Evolutionary conservation across 2,797 vertebrate species (phyloP).

Genomic region (Danionella dracula): DNA sequence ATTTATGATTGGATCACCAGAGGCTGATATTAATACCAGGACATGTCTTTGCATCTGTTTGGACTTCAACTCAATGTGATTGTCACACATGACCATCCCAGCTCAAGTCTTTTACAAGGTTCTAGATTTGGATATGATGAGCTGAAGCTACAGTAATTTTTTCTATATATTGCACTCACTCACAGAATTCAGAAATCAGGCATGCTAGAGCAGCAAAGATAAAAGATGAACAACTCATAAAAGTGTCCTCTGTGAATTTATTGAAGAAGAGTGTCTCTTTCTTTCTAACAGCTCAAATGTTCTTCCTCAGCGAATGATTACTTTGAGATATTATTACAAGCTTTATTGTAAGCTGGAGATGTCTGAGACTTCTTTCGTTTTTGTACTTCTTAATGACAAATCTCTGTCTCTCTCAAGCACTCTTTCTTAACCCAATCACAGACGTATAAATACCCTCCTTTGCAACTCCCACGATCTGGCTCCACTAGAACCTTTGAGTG

Average conservation of each 20-base stretch:
- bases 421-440: conserved; percentile 12
- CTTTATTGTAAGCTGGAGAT: conserved; percentile 19
- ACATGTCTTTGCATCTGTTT: conserved; percentile 3
- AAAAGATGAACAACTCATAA: conserved; percentile 8
- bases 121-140: not conserved
- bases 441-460: not conserved
- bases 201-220: conserved; percentile 4
- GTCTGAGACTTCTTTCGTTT: conserved; percentile 7
- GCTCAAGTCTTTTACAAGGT: not conserved
- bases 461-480: not conserved
- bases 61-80: not conserved
- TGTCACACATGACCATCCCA: not conserved
- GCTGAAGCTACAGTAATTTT: not conserved
- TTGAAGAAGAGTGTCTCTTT: conserved; percentile 13
- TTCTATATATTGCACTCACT: not conserved
- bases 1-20: not conserved
- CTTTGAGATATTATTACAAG: conserved; percentile 6
- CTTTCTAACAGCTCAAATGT: conserved; percentile 1
- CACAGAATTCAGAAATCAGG: not conserved
- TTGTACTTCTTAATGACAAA: conserved; percentile 19
- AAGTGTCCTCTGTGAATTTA: conserved; percentile 13
- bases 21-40: not conserved
- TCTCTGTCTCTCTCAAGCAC: not conserved
- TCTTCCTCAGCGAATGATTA: not conserved
- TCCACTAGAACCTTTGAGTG: not conserved